Evolutionary conservation across 2,888 invertebrate species (phyloP).

Genomic region (Galeopsomyia nigrocyanea): DNA sequence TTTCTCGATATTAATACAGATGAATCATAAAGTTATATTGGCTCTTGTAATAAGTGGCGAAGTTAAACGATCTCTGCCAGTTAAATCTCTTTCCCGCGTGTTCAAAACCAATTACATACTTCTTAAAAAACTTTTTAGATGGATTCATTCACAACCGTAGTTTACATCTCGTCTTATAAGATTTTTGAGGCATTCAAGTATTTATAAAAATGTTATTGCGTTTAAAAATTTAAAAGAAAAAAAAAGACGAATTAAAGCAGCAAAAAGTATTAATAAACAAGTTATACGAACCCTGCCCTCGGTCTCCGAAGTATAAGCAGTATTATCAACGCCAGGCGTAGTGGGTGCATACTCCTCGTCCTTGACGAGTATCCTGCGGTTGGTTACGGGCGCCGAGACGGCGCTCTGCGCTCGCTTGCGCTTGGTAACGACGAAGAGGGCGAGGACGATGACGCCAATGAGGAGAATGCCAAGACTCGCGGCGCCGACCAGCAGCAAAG

Average conservation of each 20-base stretch:
- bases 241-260: no score
- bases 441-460: conserved; percentile 66
- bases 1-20: not conserved
- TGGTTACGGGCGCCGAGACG: conserved; percentile 57
- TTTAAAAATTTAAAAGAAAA: not conserved
- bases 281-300: conserved; percentile 58
- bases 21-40: not conserved
- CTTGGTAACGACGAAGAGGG: conserved; percentile 59
- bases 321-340: conserved; percentile 60
- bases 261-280: not conserved
- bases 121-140: conserved; percentile 9
- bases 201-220: no score
- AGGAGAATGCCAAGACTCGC: conserved; percentile 74
- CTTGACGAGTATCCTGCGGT: conserved; percentile 58
- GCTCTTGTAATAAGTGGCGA: not conserved
- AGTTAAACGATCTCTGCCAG: not conserved
- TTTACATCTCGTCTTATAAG: no score
- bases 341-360: conserved; percentile 56
- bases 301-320: conserved; percentile 63
- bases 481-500: conserved; percentile 78
- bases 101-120: not conserved
- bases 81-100: conserved; percentile 1
- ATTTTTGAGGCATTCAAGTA: no score
- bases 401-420: conserved; percentile 62
- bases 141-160: not conserved